Percentiles rank a stretch among this genome's conserved stretches.
These are phyloP conservation scores for Jordanella pulchra DNA, from an alignment of 2,797 vertebrate species.

Conservation along the genomic window DNA sequence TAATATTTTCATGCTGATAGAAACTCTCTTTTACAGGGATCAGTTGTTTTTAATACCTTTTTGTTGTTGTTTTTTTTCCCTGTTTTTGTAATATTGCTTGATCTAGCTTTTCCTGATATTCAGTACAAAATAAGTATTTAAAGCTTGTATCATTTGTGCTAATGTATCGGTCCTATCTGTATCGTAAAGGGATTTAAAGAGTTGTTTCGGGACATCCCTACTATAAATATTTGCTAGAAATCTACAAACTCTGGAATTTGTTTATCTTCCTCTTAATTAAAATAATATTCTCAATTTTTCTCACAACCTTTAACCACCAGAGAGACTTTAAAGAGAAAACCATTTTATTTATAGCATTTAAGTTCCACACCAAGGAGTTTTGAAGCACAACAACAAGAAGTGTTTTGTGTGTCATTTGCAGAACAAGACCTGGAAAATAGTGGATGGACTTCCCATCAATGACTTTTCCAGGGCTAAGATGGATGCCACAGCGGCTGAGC, in stretches of 20 bases:
- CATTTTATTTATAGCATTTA: neutral
- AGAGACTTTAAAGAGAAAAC: neutral
- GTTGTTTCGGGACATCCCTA: no score
- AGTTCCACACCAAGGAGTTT: neutral
- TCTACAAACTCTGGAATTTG: neutral
- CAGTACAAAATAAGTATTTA: no score
- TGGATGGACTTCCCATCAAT: slow-evolving; percentile 89
- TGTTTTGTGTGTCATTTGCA: slow-evolving; percentile 48
- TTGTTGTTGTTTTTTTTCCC: no score
- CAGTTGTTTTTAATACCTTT: no score
- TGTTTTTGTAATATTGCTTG: no score
- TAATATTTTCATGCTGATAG: no score
- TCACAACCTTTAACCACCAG: neutral
- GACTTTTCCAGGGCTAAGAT: slow-evolving; percentile 96
- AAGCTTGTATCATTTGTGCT: no score
- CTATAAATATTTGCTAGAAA: no score
- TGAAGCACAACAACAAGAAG: neutral
- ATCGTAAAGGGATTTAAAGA: no score
- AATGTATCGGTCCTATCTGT: no score
- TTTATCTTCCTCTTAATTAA: neutral
- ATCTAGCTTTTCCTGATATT: no score
- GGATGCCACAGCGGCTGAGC: slow-evolving; percentile 91
- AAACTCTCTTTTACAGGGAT: no score
- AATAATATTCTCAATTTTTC: neutral
- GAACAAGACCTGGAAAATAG: slow-evolving; percentile 94